These are phyloP conservation scores for Zhuqinia jingwanae DNA, from an alignment of 2,888 invertebrate genomes.

Conservation along the genomic window DNA sequence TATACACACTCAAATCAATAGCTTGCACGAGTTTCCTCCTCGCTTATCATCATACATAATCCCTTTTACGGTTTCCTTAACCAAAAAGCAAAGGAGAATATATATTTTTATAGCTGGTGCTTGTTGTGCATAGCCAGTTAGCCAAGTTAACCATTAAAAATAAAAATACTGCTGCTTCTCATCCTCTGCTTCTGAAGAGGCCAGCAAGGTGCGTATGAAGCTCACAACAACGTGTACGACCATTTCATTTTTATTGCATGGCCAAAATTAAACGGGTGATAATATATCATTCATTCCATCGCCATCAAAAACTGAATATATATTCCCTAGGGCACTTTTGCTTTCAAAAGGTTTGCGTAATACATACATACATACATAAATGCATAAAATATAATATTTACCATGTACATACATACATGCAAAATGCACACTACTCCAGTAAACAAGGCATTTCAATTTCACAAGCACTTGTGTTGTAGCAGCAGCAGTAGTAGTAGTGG, in stretches of 20 bases:
- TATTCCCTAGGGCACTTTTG: constrained; percentile 38
- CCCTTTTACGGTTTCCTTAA: constrained; percentile 48
- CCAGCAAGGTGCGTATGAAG: constrained; percentile 2
- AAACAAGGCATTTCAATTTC: neutral
- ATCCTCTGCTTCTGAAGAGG: no score
- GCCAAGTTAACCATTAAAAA: neutral
- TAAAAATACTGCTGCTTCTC: neutral
- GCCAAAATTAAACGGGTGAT: constrained; percentile 18
- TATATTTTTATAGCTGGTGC: no score
- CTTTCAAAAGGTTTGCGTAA: no score
- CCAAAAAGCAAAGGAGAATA: constrained; percentile 2
- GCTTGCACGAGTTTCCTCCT: constrained; percentile 56
- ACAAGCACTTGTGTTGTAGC: no score
- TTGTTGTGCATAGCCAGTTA: constrained; percentile 23
- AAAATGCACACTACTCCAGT: neutral
- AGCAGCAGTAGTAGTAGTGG: neutral
- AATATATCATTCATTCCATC: neutral
- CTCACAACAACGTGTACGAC: no score
- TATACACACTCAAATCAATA: constrained; percentile 52
- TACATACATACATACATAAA: no score
- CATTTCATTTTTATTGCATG: neutral
- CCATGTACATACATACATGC: neutral
- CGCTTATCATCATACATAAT: constrained; percentile 30
- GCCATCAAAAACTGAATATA: constrained; percentile 16
- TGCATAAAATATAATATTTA: neutral